phyloP scores from a whole-genome alignment of 2,113 vertebrate species.

The Nanger granti region DNA sequence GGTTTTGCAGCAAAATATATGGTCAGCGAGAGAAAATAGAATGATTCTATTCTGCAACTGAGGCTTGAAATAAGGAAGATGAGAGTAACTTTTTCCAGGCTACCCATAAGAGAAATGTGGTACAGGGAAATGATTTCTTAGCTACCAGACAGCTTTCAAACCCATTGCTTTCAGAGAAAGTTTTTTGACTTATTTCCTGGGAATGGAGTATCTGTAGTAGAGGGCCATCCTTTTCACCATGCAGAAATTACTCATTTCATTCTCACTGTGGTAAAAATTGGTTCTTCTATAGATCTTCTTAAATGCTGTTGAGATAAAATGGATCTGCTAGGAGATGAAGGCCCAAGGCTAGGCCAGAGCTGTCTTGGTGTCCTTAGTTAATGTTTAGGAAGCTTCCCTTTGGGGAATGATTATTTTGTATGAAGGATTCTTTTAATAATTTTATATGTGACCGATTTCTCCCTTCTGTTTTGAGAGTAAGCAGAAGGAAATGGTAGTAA shows the following conservation, averaged over 20 bases:
- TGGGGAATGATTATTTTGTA: slow-evolving; percentile 41
- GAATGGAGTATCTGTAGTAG: background rate
- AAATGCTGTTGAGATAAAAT: background rate
- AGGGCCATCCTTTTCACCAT: background rate
- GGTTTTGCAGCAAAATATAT: background rate
- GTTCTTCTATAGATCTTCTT: background rate
- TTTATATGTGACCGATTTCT: slow-evolving; percentile 48
- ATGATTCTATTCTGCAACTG: slow-evolving; percentile 4
- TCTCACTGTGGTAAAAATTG: background rate
- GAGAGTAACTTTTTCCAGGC: slow-evolving; percentile 19
- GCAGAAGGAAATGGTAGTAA: slow-evolving; percentile 60
- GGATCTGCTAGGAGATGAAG: background rate
- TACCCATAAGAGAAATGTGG: background rate
- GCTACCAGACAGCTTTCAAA: background rate
- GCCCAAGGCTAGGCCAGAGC: background rate
- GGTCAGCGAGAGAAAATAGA: background rate
- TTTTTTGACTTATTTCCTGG: background rate
- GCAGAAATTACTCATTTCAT: background rate
- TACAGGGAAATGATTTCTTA: background rate
- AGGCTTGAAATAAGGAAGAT: slow-evolving; percentile 21
- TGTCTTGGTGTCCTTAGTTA: background rate
- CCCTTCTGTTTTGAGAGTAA: slow-evolving; percentile 64
- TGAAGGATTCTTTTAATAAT: slow-evolving; percentile 56
- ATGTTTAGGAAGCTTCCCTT: slow-evolving; percentile 18
- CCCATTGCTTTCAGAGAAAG: background rate